Base-by-base conservation (phyloP, 2,113 vertebrate genomes). In the Sceloporus tristichus region DNA sequence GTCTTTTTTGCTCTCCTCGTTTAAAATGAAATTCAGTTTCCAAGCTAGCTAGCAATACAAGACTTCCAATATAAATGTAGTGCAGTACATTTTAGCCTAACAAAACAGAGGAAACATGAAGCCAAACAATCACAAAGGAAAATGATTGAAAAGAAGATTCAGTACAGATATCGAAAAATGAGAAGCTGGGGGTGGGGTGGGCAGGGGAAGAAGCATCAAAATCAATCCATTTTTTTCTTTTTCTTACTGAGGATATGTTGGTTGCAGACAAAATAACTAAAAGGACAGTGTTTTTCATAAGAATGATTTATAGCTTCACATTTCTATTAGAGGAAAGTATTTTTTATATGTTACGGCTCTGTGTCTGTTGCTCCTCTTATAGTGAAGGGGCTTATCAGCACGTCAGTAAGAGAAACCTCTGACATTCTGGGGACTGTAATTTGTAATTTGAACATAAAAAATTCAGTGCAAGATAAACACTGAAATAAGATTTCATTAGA, bases 231-330 rank as follows among this genome's bases (percentile, higher is more conserved):
- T 53, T 4, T 34, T 87, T 56, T 56, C 91, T 93, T 62, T 95
- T 96, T 93, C 11, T 65, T 85, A 89, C 83, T 2, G 91, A 91
- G 87, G 92, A 89, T 48, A 16, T 91, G 56, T 95, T 94, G 94
- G 94, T 95, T 96, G 18, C 59, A 94, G 91, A 94, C 94, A 92
- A 86, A 93, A 90, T 92, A 95, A 95, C 84, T 92, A 95, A 94
- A 89, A 73, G 95, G 93, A 93, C 93, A 27, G 80, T 77, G 38
- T 85, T 77, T 71, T 42, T 40, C 90, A 87, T 94, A 96, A 91
- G 71, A 93, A 85, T 93, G 85, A 92, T 90, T 95, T 94, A 91
- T 85, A 87, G 89, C 93, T 90, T 94, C 81, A 92, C 79, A 16
- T 81, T 95, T 96, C 91, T 93, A 83, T 85, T 92, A 34, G 48